These are phyloP conservation scores for Pseudomyrmex concolor DNA, from an alignment of 1,140 invertebrate species.

Conservation along the genomic window DNA sequence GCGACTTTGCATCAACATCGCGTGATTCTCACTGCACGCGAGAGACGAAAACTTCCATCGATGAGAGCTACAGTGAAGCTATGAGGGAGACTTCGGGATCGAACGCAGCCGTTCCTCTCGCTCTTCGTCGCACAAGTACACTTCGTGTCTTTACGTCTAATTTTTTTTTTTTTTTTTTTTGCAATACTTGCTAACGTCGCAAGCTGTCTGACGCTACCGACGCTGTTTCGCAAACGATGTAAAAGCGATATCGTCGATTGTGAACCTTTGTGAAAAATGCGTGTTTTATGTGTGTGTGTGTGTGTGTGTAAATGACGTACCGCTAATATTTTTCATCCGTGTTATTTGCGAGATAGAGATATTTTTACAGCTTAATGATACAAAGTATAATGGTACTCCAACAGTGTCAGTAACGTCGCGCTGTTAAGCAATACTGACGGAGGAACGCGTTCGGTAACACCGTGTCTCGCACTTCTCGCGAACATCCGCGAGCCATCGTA, in stretches of 20 bases:
- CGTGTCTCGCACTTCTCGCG: conserved; percentile 5
- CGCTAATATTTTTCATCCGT: too few species aligned
- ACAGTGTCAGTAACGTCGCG: conserved; percentile 16
- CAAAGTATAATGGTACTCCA: not conserved
- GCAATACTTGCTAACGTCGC: too few species aligned
- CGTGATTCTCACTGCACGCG: not conserved
- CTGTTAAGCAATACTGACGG: conserved; percentile 2
- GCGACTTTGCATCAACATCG: not conserved
- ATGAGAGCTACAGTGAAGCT: conserved; percentile 30
- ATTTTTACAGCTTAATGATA: not conserved
- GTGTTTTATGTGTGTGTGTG: not conserved
- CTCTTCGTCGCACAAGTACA: conserved; percentile 41
- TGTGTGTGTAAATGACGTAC: too few species aligned
- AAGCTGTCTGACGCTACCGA: not conserved
- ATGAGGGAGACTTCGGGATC: conserved; percentile 23
- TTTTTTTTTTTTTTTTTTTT: too few species aligned
- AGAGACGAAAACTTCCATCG: conserved; percentile 25
- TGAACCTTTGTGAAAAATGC: too few species aligned
- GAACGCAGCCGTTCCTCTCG: conserved; percentile 18
- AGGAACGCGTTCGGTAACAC: conserved; percentile 19
- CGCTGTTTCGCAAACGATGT: not conserved
- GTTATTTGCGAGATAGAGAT: too few species aligned
- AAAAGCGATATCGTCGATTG: not conserved
- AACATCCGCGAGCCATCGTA: conserved; percentile 33
- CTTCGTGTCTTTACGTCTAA: not conserved